Evolutionary conservation across 2,113 vertebrate species (phyloP), one percentile per base, ranked within the genome.

Genomic region (Copsychus sechellarum): DNA sequence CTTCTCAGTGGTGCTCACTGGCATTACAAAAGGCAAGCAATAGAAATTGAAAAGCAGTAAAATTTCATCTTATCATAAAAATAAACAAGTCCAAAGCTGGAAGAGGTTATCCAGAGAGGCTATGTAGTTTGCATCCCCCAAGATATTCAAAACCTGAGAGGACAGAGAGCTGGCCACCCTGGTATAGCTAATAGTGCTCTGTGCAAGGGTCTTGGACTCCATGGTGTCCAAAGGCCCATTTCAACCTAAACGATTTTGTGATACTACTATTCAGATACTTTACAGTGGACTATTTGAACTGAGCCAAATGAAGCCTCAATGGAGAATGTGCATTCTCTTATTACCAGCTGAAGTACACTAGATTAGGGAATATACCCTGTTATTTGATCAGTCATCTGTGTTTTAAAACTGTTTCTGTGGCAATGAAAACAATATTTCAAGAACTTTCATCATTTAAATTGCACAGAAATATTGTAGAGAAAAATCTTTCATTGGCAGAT

Each of bases 171-270:
- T 34, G 53, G 33, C 9, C 7, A 67, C 14, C 15, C 22, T 73
- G n/a, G 3, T 61, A 5, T n/a, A 60, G 13, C 6, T 47, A 9
- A 21, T 7, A 14, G 4, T 65, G 6, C 33, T 53, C 31, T 62
- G 14, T 71, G 18, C 21, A 62, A 62, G n/a, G 2, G 7, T 76
- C 10, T 34, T 58, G 12, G 14, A 50, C 22, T 62, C 11, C 19
- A 29, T 53, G 19, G 24, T 43, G 34, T 62, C 19, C 38, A 87
- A 47, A 87, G 19, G 11, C 3, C 4, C 14, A 6, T 43, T 83
- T 14, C 2, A 2, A 40, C 5, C 14, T 33, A 13, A 36, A 23
- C 0, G 3, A 6, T 72, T 72, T 29, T 74, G 13, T 73, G 48
- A 60, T 65, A 16, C 33, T 72, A 6, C 23, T 57, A 56, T 38